These are phyloP conservation scores for Therioaphis trifolii DNA, from an alignment of 2,888 invertebrate species.

Conservation along the genomic window DNA sequence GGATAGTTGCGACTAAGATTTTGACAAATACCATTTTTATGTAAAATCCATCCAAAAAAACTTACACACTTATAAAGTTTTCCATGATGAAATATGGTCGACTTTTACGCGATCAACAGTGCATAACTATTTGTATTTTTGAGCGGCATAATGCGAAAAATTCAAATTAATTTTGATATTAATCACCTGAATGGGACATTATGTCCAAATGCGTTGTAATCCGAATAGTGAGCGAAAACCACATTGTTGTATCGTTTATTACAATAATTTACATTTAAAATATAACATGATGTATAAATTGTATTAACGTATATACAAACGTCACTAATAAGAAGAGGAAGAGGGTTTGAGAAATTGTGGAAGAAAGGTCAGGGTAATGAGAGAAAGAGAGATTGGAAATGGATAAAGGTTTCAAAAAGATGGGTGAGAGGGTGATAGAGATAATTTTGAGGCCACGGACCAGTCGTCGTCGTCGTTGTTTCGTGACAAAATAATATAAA, in stretches of 20 bases:
- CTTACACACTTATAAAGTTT: too few species aligned
- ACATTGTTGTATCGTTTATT: too few species aligned
- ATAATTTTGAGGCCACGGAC: constrained; percentile 16
- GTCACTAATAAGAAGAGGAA: background rate
- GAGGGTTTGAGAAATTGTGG: background rate
- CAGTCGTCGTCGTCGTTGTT: background rate
- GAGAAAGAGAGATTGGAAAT: background rate
- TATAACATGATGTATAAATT: background rate
- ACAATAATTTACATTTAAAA: constrained; percentile 16
- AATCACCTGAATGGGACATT: too few species aligned
- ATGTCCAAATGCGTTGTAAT: background rate
- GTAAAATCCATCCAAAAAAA: too few species aligned
- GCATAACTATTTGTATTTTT: too few species aligned
- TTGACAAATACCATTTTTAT: too few species aligned
- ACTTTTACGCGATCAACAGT: too few species aligned
- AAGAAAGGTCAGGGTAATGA: too few species aligned
- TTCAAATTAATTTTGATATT: background rate
- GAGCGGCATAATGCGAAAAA: too few species aligned
- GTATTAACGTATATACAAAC: background rate
- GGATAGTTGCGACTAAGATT: too few species aligned
- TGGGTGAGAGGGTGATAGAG: background rate
- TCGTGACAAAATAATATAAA: constrained; percentile 53
- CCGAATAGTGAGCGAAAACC: constrained; percentile 2
- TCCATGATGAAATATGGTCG: too few species aligned
- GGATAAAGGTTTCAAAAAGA: too few species aligned